Base-by-base conservation (phyloP, 1,140 invertebrate species). In the Conus betulinus region DNA sequence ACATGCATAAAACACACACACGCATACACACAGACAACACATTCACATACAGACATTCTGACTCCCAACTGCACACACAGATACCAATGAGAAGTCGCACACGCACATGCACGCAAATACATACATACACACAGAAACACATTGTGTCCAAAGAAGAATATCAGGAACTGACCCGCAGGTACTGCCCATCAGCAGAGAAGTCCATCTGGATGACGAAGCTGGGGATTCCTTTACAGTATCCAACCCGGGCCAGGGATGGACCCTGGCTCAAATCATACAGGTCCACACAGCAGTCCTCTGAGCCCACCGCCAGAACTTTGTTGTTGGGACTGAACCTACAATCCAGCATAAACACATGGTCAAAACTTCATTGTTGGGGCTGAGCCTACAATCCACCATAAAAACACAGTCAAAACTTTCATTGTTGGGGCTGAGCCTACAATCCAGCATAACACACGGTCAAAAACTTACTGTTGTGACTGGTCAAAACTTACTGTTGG, bases 141-240 rank as follows among this genome's bases (percentile, higher is more conserved):
- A 83, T 3, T 39, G 39, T 39, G 39, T 39, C 39, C 23, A 51
- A n/a, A 81, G 20, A 81, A 57, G 8, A 53, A 3, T 23, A 83
- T 13, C 25, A 11, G 5, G 5, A 25, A 87, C 92, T 89, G 87
- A 95, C 95, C 92, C 93, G 93, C 17, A 95, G 92, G 90, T 93
- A 93, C 52, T 93, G 90, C 52, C 94, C 92, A 88, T 95, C 94
- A 25, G 94, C 93, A 55, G 95, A 95, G 93, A 95, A 95, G 89
- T 95, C 95, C 89, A 95, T 93, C 90, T 94, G 93, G n/a, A 95
- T 92, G 71, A 95, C 93, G 89, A 95, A 94, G 86, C 93, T 93
- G 10, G 93, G 90, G 27, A 95, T 94, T 11, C 93, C 94, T 85
- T 94, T 95, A 89, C 95, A 95, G 89, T 93, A 95, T 0, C 94